phyloP scores from a whole-genome alignment of 2,797 vertebrate species.

The Coilia nasus region DNA sequence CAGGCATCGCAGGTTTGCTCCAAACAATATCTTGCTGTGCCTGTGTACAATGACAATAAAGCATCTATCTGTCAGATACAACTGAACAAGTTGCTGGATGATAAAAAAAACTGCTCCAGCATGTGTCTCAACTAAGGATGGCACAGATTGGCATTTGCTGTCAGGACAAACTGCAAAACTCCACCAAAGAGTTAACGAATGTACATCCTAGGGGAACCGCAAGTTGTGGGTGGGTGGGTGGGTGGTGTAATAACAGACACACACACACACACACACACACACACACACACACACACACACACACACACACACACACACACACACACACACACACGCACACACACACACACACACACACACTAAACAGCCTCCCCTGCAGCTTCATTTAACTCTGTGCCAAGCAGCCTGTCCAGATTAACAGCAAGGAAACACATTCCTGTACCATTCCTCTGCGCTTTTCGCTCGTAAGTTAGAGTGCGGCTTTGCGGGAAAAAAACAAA shows the following conservation, averaged over 20 bases:
- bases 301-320: no score
- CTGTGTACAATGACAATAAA: no score
- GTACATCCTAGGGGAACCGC: not conserved
- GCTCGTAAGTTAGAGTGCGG: not conserved
- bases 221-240: not conserved
- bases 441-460: not conserved
- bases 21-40: no score
- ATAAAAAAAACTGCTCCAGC: not conserved
- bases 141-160: not conserved
- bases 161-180: not conserved
- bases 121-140: not conserved
- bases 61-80: no score
- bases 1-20: no score
- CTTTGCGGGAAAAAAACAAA: not conserved
- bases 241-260: no score
- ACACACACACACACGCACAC: no score
- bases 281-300: no score
- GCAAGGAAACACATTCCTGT: not conserved
- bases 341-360: no score
- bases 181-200: not conserved
- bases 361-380: slow-evolving; percentile 9
- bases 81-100: not conserved
- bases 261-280: no score
- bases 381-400: not conserved
- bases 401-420: not conserved